Conservation (phyloP, 2,888 invertebrate genomes). For the Meteorus colon region DNA sequence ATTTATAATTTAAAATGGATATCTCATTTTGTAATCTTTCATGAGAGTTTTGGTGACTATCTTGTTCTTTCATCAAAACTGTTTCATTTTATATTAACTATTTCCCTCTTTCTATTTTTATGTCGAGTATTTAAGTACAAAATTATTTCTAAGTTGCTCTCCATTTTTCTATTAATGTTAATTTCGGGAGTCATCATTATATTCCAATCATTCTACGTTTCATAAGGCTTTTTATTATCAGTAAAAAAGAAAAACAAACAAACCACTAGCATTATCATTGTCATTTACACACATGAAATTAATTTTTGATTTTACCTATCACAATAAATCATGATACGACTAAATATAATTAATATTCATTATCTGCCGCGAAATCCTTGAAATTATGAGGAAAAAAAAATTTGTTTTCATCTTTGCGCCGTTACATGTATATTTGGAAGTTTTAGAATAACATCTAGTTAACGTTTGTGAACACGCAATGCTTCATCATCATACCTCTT, state of each 20-base stretch:
- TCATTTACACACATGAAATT: background rate
- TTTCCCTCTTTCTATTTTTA: background rate
- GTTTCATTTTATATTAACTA: background rate
- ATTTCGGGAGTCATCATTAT: background rate
- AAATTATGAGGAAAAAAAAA: background rate
- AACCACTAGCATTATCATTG: background rate
- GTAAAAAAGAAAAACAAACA: background rate
- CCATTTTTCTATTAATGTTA: too few species aligned
- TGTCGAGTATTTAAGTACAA: background rate
- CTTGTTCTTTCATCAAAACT: background rate
- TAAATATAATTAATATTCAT: background rate
- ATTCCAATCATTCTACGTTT: background rate
- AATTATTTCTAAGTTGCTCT: background rate
- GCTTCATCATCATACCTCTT: background rate
- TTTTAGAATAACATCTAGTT: slow-evolving; percentile 25
- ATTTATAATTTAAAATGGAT: background rate
- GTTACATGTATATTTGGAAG: slow-evolving; percentile 24
- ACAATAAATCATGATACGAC: background rate
- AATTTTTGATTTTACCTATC: background rate
- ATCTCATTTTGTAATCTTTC: background rate
- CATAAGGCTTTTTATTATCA: background rate
- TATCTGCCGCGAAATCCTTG: slow-evolving; percentile 22
- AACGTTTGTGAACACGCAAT: slow-evolving; percentile 30
- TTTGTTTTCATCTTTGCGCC: background rate
- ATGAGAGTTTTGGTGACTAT: background rate